Conservation (phyloP, 2,797 vertebrate species). For the Selene dorsalis region DNA sequence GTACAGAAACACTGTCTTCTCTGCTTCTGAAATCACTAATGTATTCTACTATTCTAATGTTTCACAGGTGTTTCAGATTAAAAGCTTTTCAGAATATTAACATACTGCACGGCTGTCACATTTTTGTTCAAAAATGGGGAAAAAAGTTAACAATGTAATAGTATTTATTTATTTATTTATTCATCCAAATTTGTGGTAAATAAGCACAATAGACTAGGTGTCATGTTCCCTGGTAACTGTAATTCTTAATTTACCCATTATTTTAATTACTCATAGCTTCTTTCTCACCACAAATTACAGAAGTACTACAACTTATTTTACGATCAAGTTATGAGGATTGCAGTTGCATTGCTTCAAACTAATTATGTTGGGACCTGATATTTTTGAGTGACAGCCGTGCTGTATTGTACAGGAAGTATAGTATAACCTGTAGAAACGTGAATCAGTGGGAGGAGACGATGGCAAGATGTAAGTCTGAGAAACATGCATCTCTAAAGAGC, state of each 20-base stretch:
- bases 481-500: neutral
- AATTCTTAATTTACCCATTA: neutral
- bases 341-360: neutral
- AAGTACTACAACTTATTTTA: neutral
- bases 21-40: neutral
- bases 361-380: neutral
- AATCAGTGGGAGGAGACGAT: neutral
- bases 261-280: neutral
- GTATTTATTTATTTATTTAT: too few relatives aligned
- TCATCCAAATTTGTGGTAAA: neutral
- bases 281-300: neutral
- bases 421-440: neutral
- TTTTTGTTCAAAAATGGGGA: neutral
- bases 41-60: neutral
- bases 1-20: neutral
- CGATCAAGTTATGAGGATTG: neutral
- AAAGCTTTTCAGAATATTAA: neutral
- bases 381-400: neutral
- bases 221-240: neutral
- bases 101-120: neutral
- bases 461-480: rapidly evolving
- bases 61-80: constrained; percentile 7
- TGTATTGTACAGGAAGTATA: neutral
- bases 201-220: neutral
- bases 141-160: neutral